Base-by-base conservation (phyloP, 2,797 vertebrate species). In the Xerus rutilus region DNA sequence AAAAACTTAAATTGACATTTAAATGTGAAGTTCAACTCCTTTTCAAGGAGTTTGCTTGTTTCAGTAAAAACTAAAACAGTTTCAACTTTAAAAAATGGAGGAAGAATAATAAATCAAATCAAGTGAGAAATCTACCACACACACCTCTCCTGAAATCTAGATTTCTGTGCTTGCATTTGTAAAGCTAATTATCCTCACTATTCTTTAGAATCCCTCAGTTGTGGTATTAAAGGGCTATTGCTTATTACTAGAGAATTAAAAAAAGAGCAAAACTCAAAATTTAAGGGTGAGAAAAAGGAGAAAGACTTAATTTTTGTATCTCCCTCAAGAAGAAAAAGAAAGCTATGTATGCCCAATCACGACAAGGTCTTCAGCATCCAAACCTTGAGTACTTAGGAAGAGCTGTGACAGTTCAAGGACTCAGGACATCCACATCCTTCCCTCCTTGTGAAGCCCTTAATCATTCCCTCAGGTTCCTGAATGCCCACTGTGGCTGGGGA, bases 231-330 rank as follows among this genome's bases (percentile, higher is more conserved):
- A 73, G 35, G 20, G 65, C 15, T 81, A 54, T 35, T 94, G 43
- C 54, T 76, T 96, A 91, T 11, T 69, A 83, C 43, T 30, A 78
- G 17, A 86, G 82, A 94, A 97, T 32, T n/a, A 79, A 89, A 91
- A 94, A 54, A 47, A 69, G 92, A 59, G 64, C 32, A 21, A 93
- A 95, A 93, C 35, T 73, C 21, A 84, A 84, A 86, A 92, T 39
- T 73, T 74, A 90, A 85, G 59, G 84, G 18, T 67, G n/a, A 95
- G 64, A 25, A 67, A 13, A 62, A 93, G 69, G 81, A 67, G 32
- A 74, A 77, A 28, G 57, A 78, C 70, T 49, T 67, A 73, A 62
- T 78, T 73, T 67, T 54, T 73, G 5, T 5, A 11, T 73, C 57
- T 88, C 57, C 28, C 7, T 93, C 14, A 28, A 65, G 64, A 82